Conservation (phyloP, 2,888 invertebrate species). For the Limenitis arthemis region DNA sequence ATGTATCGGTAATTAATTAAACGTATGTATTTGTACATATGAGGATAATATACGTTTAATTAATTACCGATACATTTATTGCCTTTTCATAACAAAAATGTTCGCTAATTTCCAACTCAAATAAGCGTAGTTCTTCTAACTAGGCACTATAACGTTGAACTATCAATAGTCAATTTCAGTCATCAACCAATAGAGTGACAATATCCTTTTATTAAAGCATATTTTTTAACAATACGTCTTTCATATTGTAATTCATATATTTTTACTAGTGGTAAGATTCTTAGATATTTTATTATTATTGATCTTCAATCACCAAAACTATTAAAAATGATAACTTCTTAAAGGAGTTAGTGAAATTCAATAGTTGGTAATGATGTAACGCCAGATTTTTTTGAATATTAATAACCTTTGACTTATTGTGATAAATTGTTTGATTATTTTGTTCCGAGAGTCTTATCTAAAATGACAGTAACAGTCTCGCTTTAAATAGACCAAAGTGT, state of each 20-base stretch:
- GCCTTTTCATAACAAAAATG: neutral
- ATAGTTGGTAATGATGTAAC: conserved; percentile 1
- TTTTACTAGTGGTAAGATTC: too few species aligned
- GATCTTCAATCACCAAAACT: too few species aligned
- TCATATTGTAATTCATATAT: neutral
- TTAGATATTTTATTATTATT: too few species aligned
- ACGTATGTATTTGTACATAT: too few species aligned
- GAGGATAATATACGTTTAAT: neutral
- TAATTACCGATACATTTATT: neutral
- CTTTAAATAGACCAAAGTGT: neutral
- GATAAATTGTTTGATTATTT: conserved; percentile 11
- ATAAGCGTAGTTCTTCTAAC: conserved; percentile 29
- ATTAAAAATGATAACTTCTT: too few species aligned
- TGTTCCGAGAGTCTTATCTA: conserved; percentile 8
- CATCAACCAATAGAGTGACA: too few species aligned
- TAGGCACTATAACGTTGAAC: neutral
- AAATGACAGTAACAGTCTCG: conserved; percentile 5
- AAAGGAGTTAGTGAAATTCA: neutral
- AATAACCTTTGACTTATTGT: conserved; percentile 19
- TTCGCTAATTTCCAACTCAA: conserved; percentile 39
- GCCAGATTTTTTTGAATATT: neutral
- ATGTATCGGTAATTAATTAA: too few species aligned
- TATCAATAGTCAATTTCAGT: too few species aligned
- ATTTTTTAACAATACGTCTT: too few species aligned
- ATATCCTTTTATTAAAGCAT: too few species aligned